Evolutionary conservation across 2,113 vertebrate genomes (phyloP).

Genomic region (Mesitornis unicolor): DNA sequence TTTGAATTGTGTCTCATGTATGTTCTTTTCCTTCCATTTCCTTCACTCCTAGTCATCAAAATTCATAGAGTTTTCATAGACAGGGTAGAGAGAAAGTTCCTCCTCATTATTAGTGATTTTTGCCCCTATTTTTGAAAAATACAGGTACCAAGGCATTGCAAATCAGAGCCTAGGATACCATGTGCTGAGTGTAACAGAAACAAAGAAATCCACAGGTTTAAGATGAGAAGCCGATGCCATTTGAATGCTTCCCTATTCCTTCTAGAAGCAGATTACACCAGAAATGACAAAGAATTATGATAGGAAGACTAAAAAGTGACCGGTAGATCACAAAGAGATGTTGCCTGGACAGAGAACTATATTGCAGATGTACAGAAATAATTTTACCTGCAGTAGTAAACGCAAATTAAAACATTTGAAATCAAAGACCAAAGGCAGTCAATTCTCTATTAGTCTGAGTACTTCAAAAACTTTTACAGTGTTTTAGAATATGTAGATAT

Average conservation of each 20-base stretch:
- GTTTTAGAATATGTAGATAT: background rate
- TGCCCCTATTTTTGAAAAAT: background rate
- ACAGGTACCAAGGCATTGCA: background rate
- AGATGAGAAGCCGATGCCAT: background rate
- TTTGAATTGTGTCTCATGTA: background rate
- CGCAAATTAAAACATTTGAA: background rate
- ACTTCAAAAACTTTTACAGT: background rate
- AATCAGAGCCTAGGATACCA: background rate
- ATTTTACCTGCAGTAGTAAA: background rate
- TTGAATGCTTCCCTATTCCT: background rate
- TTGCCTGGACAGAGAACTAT: background rate
- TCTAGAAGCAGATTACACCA: background rate
- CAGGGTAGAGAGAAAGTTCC: background rate
- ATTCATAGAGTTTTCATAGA: background rate
- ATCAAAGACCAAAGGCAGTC: background rate
- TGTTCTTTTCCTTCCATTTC: constrained; percentile 14
- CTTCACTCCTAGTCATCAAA: background rate
- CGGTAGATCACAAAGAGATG: background rate
- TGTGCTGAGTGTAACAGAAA: background rate
- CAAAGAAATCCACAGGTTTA: background rate
- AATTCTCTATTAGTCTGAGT: background rate
- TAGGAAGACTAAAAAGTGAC: background rate
- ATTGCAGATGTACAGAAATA: background rate
- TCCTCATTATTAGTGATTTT: background rate
- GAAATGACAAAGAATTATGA: background rate